Evolutionary conservation across 2,888 invertebrate genomes (phyloP), one percentile per base, ranked within the genome.

Genomic region (Neria commutata): DNA sequence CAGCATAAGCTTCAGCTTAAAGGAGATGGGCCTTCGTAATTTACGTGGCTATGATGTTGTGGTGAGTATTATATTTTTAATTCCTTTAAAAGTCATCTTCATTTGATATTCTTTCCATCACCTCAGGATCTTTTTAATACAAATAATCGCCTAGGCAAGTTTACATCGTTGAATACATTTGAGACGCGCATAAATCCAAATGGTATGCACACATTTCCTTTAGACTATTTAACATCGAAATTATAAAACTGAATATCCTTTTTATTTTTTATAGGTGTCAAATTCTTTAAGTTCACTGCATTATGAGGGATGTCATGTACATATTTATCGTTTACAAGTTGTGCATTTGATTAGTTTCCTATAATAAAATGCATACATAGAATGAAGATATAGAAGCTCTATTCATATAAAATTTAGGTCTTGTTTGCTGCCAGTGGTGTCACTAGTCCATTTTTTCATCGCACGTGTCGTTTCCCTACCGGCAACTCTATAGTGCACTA

Each of bases 21-120:
- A 72, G 24, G 77, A 80, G 37, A 62, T 84, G 14, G 79, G 78
- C 2, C 64, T 84, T n/a, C 70, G 56, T 3, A 76, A 74, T 61
- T 42, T 54, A 10, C 65, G 67, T 14, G 81, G 82, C 14, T 82
- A 81, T 55, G 45, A 56, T 8, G 76, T 80, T 25, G 62, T 69
- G 52, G 80, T 80, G 58, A 68, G 67, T 63, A 54, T 54, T 47
- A 17, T 25, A 19, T 24, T 33, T 1, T 5, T 14, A 33, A 10
- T 3, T 11, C 17, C 2, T 14, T 47, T 11, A 4, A 45, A 26
- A 42, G 6, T 26, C 0, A 3, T 34, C 11, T 3, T 34, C 34
- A n/a, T 34, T n/a, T 34, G 17, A 11, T 47, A 40, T 19, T 25
- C 40, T 24, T 49, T 49, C 1, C 25, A 11, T 26, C 29, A 54